Base-by-base conservation (phyloP, 35 echinoderm and acorn worm species). In the Apostichopus californicus region DNA sequence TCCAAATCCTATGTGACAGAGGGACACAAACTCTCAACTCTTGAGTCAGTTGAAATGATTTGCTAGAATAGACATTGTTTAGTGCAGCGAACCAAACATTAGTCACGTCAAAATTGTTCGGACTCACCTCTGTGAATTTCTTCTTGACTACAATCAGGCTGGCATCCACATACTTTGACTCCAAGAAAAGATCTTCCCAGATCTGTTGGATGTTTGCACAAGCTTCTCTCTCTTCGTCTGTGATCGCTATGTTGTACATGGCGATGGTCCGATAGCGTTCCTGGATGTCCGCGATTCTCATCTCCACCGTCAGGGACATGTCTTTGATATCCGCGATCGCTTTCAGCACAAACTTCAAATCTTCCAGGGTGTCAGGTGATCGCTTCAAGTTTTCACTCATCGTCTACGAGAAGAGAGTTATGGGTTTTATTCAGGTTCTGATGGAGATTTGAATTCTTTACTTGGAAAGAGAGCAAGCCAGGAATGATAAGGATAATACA, bases 81-180 rank as follows among this genome's bases (percentile, higher is more conserved):
- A 46, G 34, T 46, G 3, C 34, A 46, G 34, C 3, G 34, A 46
- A 46, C 34, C 34, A 46, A 46, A 46, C 34, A 28, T 28, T 28
- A 28, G 26, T 28, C 8, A 46, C 8, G 17, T 61, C 58, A 10
- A 61, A 26, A 1, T 82, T 8, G 80, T 0, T 6, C 46, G 6
- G 55, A 82, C 91, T 87, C 89, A 96, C 97, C 92, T 99, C 97
- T 12, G 97, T 99, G 73, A 98, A 99, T 81, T 99, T 99, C 90
- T 93, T 99, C 93, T 99, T 99, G 91, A 99, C 97, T 12, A 99
- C 89, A 25, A 98, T 91, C 20, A 99, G 86, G 78, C 97, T 99
- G 0, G 97, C 97, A 90, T 99, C 97, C 6, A 99, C 97, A 77
- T 99, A 95, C 71, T 99, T 99, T 8, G 97, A 99, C 85, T 99